Base-by-base conservation (phyloP, 2,888 invertebrate genomes). In the Amitus sp. region DNA sequence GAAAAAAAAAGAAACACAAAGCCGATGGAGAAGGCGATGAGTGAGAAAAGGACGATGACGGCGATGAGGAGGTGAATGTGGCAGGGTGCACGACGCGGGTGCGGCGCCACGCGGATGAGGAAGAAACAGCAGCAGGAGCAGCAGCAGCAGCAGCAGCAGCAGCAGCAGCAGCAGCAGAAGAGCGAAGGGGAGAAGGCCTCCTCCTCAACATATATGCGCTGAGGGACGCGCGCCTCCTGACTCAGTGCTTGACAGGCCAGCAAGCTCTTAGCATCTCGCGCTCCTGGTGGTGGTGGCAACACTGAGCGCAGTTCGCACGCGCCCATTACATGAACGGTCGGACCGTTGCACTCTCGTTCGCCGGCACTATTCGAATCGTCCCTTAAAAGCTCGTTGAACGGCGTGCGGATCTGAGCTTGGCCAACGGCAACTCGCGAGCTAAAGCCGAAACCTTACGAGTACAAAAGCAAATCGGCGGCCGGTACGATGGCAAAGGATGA, bases 201-300 rank as follows among this genome's bases (percentile, higher is more conserved):
- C 71, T 73, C 73, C 72, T 74, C 75, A 74, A 74, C 76, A 78
- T 80, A 79, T 80, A 79, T 78, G 78, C 79, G 76, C 72, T 72
- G 78, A 79, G 78, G 78, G 76, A 78, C 77, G 75, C 74, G 77
- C 78, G 78, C 74, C 77, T 79, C 73, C 77, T 77, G 76, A 78
- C 75, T 79, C 79, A 80, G 80, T 80, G 78, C 78, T 79, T 80
- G 80, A 79, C 80, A 79, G 74, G 76, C 80, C 74, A 76, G 77
- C 79, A 75, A 80, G 79, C 80, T 79, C 74, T 75, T 76, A 79
- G 78, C 78, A 80, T 78, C 77, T 73, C 68, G 62, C 65, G 68
- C 70, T 60, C 67, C 69, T 64, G 66, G 68, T 65, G 67, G 65
- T 65, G 65, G 56, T 30, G 30, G 65, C 57, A 56, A 62, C 61